phyloP scores from a whole-genome alignment of 2,888 invertebrate genomes.

The Phortica okadai region DNA sequence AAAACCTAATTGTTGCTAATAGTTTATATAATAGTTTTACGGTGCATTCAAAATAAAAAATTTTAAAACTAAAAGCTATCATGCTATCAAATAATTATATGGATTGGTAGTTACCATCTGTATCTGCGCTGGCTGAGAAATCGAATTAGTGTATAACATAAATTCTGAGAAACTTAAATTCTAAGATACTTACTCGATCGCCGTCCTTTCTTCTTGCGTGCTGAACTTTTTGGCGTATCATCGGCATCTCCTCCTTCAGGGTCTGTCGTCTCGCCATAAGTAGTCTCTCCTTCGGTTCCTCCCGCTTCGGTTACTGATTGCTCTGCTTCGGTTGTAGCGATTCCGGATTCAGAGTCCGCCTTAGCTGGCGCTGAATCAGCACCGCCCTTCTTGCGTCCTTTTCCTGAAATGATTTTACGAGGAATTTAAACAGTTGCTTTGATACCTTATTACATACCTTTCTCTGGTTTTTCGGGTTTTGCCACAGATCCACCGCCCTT shows the following conservation, averaged over 20 bases:
- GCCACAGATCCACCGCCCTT: conserved; percentile 47
- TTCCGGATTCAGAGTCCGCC: conserved; percentile 40
- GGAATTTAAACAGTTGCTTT: not conserved
- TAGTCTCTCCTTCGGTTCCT: conserved; percentile 40
- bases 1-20: conserved; percentile 42
- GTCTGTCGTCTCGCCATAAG: conserved; percentile 49
- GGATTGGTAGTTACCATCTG: conserved; percentile 71
- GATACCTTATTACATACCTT: conserved; percentile 2
- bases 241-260: conserved; percentile 52
- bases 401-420: conserved; percentile 27
- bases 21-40: conserved; percentile 56
- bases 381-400: conserved; percentile 54
- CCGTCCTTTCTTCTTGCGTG: conserved; percentile 40
- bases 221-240: conserved; percentile 64
- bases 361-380: conserved; percentile 34
- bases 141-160: not conserved
- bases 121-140: conserved; percentile 72
- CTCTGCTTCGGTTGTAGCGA: conserved; percentile 35
- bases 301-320: conserved; percentile 31
- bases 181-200: conserved; percentile 57
- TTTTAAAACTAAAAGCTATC: conserved; percentile 49
- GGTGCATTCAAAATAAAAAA: not conserved
- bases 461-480: conserved; percentile 33
- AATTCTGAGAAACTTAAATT: conserved; percentile 7
- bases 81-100: conserved; percentile 46